Evolutionary conservation across 23 tunicate species (phyloP).

Genomic region (Oikopleura albicans): DNA sequence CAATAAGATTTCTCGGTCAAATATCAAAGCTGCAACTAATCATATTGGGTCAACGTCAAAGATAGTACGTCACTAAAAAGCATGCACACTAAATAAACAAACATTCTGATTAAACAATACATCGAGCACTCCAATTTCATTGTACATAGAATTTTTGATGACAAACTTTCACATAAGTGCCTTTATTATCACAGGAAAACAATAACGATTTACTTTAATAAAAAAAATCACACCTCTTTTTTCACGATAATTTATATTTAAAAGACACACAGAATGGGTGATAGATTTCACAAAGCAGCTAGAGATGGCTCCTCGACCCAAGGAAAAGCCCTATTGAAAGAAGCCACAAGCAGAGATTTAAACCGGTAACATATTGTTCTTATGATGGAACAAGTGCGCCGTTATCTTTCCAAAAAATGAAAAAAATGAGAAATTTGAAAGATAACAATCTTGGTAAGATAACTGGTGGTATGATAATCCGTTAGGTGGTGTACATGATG

Average conservation of each 20-base stretch:
- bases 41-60: too few relatives aligned
- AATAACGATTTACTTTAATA: neutral
- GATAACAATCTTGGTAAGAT: too few relatives aligned
- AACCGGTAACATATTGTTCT: too few relatives aligned
- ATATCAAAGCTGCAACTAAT: too few relatives aligned
- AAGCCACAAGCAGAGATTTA: slow-evolving; percentile 4
- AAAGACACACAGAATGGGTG: neutral
- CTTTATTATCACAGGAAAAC: neutral
- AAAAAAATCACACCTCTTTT: neutral
- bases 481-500: too few relatives aligned
- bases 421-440: too few relatives aligned
- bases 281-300: slow-evolving; percentile 1
- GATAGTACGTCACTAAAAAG: too few relatives aligned
- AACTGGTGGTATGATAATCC: too few relatives aligned
- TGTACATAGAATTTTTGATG: neutral
- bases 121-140: neutral
- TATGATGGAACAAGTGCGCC: too few relatives aligned
- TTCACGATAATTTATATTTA: neutral
- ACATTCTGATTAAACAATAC: neutral
- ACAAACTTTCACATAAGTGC: neutral
- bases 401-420: too few relatives aligned
- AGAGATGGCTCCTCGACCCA: slow-evolving; percentile 9
- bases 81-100: neutral
- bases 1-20: too few relatives aligned
- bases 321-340: neutral